Conservation (phyloP, 2,888 invertebrate species). For the Morinoia aosen region DNA sequence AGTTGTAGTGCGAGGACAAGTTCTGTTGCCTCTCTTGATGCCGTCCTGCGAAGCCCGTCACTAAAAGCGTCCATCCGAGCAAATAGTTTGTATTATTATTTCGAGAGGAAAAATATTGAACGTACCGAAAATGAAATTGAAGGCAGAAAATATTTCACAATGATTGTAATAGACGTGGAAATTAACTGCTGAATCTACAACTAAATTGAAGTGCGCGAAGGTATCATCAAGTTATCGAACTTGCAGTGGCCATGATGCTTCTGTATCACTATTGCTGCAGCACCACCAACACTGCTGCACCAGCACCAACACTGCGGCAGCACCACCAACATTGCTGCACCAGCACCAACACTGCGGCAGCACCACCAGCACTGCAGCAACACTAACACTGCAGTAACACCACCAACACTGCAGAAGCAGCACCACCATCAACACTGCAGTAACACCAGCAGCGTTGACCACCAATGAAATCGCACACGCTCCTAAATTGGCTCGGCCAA, state of each 20-base stretch:
- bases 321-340: not conserved
- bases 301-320: not conserved
- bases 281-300: not conserved
- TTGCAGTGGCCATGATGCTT: not conserved
- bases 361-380: not conserved
- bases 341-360: not conserved
- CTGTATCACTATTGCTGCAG: not conserved
- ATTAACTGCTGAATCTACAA: no score
- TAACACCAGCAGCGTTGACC: not conserved
- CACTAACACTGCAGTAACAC: not conserved
- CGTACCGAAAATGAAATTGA: no score
- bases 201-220: no score
- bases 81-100: no score
- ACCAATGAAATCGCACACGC: not conserved
- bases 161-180: no score
- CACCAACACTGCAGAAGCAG: not conserved
- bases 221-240: no score
- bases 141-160: no score
- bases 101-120: no score
- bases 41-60: no score
- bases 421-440: not conserved
- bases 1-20: not conserved
- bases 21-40: no score
- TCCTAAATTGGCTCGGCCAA: not conserved
- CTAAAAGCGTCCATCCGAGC: no score